Percentiles rank a stretch among this genome's conserved stretches.
phyloP scores from a whole-genome alignment of 2,797 vertebrate species.

The Sebastiscus tertius region DNA sequence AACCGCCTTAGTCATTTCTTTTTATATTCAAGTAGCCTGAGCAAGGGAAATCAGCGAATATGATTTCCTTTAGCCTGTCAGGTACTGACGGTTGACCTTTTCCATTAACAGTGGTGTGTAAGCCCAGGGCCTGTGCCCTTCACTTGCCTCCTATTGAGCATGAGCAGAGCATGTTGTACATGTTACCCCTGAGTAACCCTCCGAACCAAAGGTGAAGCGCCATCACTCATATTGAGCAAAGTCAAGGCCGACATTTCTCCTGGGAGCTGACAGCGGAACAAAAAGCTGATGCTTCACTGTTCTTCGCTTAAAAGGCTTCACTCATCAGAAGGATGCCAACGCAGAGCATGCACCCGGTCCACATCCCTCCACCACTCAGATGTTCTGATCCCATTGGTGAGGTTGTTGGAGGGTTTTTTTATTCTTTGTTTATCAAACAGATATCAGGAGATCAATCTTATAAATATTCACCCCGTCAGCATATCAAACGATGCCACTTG shows the following conservation, averaged over 20 bases:
- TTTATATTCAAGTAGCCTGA: constrained; percentile 2
- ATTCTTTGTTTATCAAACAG: background rate
- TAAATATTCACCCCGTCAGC: background rate
- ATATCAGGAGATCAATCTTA: background rate
- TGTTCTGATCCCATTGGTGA: background rate
- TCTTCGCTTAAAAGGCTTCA: constrained; percentile 56
- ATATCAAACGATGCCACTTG: background rate
- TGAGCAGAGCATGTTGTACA: constrained; percentile 64
- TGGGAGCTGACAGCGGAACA: constrained; percentile 66
- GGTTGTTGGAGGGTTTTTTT: background rate
- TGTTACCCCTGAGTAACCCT: constrained; percentile 62
- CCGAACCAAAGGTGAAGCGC: constrained; percentile 65
- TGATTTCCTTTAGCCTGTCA: constrained; percentile 48
- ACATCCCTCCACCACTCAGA: background rate
- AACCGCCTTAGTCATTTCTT: background rate
- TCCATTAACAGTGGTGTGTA: constrained; percentile 50
- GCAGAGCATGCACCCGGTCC: background rate
- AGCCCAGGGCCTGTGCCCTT: constrained; percentile 38
- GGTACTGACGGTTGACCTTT: constrained; percentile 67
- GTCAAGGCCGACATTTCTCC: constrained; percentile 63
- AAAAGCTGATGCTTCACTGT: constrained; percentile 50
- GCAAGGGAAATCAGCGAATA: constrained; percentile 12
- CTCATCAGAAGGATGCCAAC: constrained; percentile 36
- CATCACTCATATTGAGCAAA: constrained; percentile 73
- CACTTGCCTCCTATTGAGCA: constrained; percentile 55